Evolutionary conservation across 2,888 invertebrate genomes (phyloP).

Genomic region (Erpobdella octoculata): DNA sequence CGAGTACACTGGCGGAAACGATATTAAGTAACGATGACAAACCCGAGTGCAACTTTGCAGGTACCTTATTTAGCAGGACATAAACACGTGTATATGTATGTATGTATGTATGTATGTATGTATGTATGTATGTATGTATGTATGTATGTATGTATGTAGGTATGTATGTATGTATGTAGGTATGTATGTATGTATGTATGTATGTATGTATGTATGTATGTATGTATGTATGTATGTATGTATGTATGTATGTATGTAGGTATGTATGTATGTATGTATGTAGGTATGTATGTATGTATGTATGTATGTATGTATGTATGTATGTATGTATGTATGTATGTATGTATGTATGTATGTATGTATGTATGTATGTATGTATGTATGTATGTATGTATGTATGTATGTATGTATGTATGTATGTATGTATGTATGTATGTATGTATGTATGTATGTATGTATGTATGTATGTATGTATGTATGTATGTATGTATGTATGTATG

Average conservation of each 20-base stretch:
- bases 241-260: too few species aligned
- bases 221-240: not conserved
- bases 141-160: not conserved
- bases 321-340: not conserved
- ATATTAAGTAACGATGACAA: constrained; percentile 30
- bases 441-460: not conserved
- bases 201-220: constrained; percentile 18
- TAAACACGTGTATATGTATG: not conserved
- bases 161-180: too few species aligned
- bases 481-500: not conserved
- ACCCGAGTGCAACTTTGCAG: constrained; percentile 14
- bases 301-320: not conserved
- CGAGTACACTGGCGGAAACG: constrained; percentile 32
- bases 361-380: not conserved
- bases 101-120: not conserved
- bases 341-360: not conserved
- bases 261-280: too few species aligned
- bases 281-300: too few species aligned
- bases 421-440: not conserved
- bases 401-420: not conserved
- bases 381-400: not conserved
- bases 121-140: constrained; percentile 5
- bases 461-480: not conserved
- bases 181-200: constrained; percentile 18
- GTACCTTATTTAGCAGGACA: not conserved